Evolutionary conservation across 2,888 invertebrate species (phyloP), one percentile per base, ranked within the genome.

Genomic region (Spilarctia lutea): DNA sequence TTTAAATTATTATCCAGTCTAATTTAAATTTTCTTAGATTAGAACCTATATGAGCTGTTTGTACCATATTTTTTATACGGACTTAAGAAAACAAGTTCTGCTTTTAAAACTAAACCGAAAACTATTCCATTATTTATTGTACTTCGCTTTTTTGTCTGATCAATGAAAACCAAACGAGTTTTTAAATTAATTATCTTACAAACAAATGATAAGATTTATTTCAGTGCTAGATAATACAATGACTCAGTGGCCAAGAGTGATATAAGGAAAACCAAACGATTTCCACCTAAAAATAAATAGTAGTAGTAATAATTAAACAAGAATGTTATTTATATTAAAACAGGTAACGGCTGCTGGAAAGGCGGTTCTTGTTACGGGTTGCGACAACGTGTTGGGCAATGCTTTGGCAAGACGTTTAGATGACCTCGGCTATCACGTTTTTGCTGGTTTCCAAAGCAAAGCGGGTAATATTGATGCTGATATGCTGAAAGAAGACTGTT

Each of bases 341-440:
- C 90, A 98, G 98, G 98, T 98, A 83, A 97, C 97, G 48, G 97
- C 98, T 65, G 97, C 97, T 20, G 98, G 98, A 71, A 98, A 98
- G 92, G 98, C 97, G n/a, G 97, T 98, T 7, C 93, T 98, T 68
- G 97, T 98, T 82, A 98, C 98, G 18, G 98, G 98, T 75, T 98
- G 98, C 91, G 98, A 98, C 91, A 97, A 97, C 69, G 97, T 97
- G 63, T 96, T 98, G 74, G 98, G 97, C 72, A 97, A 97, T 86
- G 96, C 97, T 73, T 94, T 98, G 87, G 98, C 98, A n/a, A 97
- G 97, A 83, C 97, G 97, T 85, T 95, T 98, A 74, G 98, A 98
- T 87, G 98, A 98, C 89, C 96, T 98, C 90, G 98, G 98, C 52
- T 98, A 98, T 91, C 98, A 98, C 67, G 98, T 98, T n/a, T 98